These are phyloP conservation scores for Promerops cafer DNA, from an alignment of 2,113 vertebrate genomes.

Conservation along the genomic window DNA sequence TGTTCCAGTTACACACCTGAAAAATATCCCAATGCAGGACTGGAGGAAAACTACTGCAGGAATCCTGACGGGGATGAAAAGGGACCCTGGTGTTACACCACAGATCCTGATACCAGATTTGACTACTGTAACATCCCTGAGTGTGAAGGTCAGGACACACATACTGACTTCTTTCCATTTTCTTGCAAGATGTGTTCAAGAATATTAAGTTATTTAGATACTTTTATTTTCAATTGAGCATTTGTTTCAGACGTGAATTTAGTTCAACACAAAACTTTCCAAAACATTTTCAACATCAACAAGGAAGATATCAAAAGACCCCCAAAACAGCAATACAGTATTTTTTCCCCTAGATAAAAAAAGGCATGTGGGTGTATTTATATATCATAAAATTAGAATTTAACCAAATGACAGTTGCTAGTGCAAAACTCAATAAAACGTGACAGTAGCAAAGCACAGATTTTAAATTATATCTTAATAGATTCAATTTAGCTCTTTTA, in stretches of 20 bases:
- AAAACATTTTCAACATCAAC: neutral
- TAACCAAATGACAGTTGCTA: neutral
- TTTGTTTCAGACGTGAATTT: neutral
- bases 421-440: neutral
- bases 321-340: neutral
- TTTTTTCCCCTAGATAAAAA: neutral
- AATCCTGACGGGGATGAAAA: slow-evolving; percentile 82
- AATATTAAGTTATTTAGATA: neutral
- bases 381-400: neutral
- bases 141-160: slow-evolving; percentile 72
- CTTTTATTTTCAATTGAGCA: neutral
- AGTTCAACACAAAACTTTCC: neutral
- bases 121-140: slow-evolving; percentile 86
- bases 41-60: slow-evolving; percentile 90
- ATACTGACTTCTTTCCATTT: neutral
- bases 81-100: slow-evolving; percentile 95
- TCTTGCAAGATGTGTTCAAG: neutral
- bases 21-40: slow-evolving; percentile 19
- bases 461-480: neutral
- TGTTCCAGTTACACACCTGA: slow-evolving; percentile 59
- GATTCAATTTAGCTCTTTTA: neutral
- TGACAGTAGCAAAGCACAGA: neutral
- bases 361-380: neutral
- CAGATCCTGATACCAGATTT: slow-evolving; percentile 72
- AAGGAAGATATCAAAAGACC: neutral